A percentile compares a stretch with the other conserved stretches of the same genome.
Conservation (phyloP, 2,797 vertebrate species). For the Xiphorhynchus erythropygius region DNA sequence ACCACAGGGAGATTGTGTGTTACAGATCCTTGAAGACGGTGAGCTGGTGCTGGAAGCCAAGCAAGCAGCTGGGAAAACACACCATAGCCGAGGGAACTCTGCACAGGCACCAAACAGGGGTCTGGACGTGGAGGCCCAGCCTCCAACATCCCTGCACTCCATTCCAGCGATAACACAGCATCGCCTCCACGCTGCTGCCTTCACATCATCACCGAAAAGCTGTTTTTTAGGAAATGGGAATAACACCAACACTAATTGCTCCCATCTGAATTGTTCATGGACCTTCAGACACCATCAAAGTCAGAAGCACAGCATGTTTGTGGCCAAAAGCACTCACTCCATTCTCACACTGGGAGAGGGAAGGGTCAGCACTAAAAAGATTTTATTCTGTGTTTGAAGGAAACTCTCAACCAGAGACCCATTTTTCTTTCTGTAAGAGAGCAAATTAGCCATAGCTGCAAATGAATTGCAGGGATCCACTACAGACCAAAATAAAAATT, state of each 20-base stretch:
- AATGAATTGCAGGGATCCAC: background rate
- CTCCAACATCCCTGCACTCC: accelerated
- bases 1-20: accelerated
- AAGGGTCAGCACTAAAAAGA: background rate
- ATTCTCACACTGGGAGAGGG: background rate
- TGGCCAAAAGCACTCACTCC: background rate
- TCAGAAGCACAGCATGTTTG: background rate
- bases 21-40: accelerated
- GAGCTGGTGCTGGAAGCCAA: background rate
- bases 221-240: background rate
- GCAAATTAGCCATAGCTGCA: background rate
- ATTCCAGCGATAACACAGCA: background rate
- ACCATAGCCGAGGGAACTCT: accelerated
- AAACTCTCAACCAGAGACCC: background rate
- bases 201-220: background rate
- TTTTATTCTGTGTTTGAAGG: background rate
- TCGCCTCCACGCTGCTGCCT: accelerated
- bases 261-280: background rate
- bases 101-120: accelerated
- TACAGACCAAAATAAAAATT: background rate
- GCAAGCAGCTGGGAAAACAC: background rate
- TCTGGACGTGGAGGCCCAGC: accelerated
- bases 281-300: background rate
- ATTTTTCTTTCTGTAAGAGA: background rate
- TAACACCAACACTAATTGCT: background rate